These are phyloP conservation scores for Malacoraja senta DNA, from an alignment of 2,797 vertebrate species.

Conservation along the genomic window DNA sequence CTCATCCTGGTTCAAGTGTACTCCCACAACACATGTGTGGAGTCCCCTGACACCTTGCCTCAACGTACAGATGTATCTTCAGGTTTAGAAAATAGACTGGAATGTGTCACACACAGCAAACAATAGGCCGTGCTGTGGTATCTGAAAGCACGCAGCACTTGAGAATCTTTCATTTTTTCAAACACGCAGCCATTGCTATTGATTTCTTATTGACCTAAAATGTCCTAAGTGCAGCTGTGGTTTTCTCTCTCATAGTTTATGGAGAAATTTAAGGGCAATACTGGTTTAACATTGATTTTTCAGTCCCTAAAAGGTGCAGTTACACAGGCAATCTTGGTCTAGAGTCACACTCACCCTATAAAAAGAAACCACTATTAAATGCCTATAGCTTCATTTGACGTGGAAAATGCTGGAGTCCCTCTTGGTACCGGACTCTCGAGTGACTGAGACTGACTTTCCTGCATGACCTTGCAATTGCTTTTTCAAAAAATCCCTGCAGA, in stretches of 20 bases:
- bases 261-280: conserved; percentile 65
- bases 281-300: conserved; percentile 76
- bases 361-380: conserved; percentile 69
- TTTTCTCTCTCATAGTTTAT: conserved; percentile 69
- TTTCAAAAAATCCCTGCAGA: not conserved
- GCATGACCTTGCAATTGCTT: conserved; percentile 28
- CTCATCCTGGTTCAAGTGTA: conserved; percentile 60
- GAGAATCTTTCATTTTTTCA: conserved; percentile 79
- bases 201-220: conserved; percentile 94
- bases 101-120: conserved; percentile 54
- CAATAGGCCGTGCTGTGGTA: conserved; percentile 67
- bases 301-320: conserved; percentile 59
- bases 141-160: conserved; percentile 50
- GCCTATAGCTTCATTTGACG: conserved; percentile 62
- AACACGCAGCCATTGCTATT: conserved; percentile 84
- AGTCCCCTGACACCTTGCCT: conserved; percentile 52
- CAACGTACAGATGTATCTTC: conserved; percentile 59
- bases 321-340: conserved; percentile 69
- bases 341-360: conserved; percentile 63
- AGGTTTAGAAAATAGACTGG: conserved; percentile 59
- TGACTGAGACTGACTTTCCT: conserved; percentile 34
- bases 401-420: conserved; percentile 22
- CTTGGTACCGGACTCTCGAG: conserved; percentile 13
- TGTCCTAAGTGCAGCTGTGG: conserved; percentile 75
- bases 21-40: conserved; percentile 68